These are phyloP conservation scores for Eolophus roseicapilla DNA, from an alignment of 2,113 vertebrate species.

Conservation along the genomic window DNA sequence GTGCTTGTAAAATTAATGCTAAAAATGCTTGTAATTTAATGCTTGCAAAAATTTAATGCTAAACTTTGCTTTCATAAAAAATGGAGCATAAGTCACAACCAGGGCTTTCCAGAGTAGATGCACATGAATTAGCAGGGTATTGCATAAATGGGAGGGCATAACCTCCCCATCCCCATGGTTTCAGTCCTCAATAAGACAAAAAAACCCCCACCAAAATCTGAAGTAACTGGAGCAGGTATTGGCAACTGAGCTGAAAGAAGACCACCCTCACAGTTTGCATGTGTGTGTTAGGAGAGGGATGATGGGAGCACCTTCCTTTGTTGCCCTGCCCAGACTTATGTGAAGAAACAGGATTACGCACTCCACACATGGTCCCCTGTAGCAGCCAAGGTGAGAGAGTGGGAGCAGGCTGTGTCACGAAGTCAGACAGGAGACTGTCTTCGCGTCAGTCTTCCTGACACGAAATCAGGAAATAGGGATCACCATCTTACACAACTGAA, in stretches of 20 bases:
- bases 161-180: background rate
- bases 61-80: background rate
- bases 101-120: background rate
- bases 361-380: rapidly evolving
- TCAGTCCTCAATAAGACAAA: background rate
- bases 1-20: background rate
- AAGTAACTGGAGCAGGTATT: background rate
- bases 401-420: background rate
- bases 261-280: rapidly evolving
- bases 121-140: background rate
- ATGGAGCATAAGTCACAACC: background rate
- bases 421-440: background rate
- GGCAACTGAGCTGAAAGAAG: background rate
- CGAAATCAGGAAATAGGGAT: rapidly evolving
- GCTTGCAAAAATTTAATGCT: background rate
- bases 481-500: background rate
- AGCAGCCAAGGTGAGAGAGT: background rate
- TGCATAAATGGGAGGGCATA: background rate
- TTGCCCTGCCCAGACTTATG: background rate
- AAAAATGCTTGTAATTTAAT: background rate
- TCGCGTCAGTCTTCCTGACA: rapidly evolving
- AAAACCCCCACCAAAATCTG: background rate
- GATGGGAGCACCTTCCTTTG: background rate
- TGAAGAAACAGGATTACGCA: background rate
- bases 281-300: background rate